Evolutionary conservation across 2,113 vertebrate species (phyloP), one percentile per base, ranked within the genome.

Genomic region (Donacobius atricapilla): DNA sequence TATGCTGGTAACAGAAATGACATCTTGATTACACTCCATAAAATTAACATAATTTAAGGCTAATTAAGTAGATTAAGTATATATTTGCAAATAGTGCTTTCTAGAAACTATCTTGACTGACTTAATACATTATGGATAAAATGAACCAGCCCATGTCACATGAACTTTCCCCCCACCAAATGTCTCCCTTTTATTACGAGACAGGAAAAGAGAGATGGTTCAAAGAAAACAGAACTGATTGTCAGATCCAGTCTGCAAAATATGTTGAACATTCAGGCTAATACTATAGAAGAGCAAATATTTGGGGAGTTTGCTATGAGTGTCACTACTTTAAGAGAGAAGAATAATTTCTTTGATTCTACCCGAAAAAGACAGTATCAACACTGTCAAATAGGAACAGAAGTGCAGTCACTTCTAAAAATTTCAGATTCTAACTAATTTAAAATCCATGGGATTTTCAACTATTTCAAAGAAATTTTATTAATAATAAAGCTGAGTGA

Each of bases 401-500:
- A 93, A 80, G 82, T 7, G 3, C 37, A 90, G 89, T 93, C 73
- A 91, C 51, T 96, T 96, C 71, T 87, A 83, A 94, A 94, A 95
- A 80, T 90, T 93, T 96, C 66, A 91, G 47, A 93, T 88, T 93
- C 77, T 68, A 78, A 33, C 61, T 94, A 72, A 94, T 95, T 93
- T 90, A 88, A 95, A 93, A 96, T 90, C 81, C 84, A 70, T 69
- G 78, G 30, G n/a, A 87, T 91, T 94, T 95, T 80, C 93, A 89
- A 35, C 28, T 82, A 57, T 96, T 96, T 96, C 90, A 97, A 96
- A 97, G 89, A 88, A 47, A 65, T 66, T 50, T 61, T 88, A 91
- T 95, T 94, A 93, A 95, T 93, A 96, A 95, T 94, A 83, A 91
- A 95, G 45, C 45, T 80, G 75, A 88, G 50, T 54, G 78, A 96